Conservation (phyloP, 2,888 invertebrate genomes). For the Osmoderma eremita region DNA sequence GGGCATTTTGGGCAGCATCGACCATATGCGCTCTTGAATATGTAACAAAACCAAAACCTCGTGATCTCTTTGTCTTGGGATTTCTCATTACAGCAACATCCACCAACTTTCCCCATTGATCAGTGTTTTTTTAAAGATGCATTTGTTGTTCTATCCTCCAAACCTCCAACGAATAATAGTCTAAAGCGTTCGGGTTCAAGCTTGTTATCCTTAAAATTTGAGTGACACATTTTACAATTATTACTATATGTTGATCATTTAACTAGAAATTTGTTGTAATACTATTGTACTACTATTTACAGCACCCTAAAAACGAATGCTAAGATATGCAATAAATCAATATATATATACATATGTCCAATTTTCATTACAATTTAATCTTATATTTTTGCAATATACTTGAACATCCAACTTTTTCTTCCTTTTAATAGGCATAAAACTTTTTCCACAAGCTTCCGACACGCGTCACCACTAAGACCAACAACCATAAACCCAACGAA, state of each 20-base stretch:
- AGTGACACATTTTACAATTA: too few species aligned
- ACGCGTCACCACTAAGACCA: slow-evolving; percentile 35
- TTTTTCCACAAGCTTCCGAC: not conserved
- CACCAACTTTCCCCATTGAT: slow-evolving; percentile 96
- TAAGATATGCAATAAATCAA: too few species aligned
- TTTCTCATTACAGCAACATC: slow-evolving; percentile 98
- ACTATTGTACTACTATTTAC: too few species aligned
- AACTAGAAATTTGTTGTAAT: too few species aligned
- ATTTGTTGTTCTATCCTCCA: slow-evolving; percentile 95
- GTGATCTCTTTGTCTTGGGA: slow-evolving; percentile 91
- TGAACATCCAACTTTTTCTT: too few species aligned
- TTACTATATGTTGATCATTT: too few species aligned
- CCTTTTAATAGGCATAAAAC: too few species aligned
- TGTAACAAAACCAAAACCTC: slow-evolving; percentile 98
- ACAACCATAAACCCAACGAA: too few species aligned
- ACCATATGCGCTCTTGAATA: slow-evolving; percentile 94
- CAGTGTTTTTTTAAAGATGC: slow-evolving; percentile 88
- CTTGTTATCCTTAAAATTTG: slow-evolving; percentile 63
- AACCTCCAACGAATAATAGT: slow-evolving; percentile 95
- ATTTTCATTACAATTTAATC: too few species aligned
- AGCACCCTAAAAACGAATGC: too few species aligned
- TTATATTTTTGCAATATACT: too few species aligned
- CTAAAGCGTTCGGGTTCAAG: slow-evolving; percentile 85
- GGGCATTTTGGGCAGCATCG: slow-evolving; percentile 90
- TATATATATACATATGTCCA: too few species aligned